phyloP scores from a whole-genome alignment of 1,140 invertebrate species.

The Diplogasteroides magnus region DNA sequence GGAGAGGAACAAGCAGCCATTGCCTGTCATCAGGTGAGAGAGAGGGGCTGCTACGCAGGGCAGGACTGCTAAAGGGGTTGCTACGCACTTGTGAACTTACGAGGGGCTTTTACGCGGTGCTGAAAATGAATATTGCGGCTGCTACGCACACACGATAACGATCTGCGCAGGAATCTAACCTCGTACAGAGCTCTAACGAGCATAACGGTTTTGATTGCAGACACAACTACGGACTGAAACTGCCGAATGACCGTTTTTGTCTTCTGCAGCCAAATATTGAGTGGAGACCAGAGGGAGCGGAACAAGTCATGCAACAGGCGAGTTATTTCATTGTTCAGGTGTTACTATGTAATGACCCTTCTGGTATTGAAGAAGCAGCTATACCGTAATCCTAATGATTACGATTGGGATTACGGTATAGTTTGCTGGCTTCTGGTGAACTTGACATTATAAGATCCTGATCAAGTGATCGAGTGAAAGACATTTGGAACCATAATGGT shows the following conservation, averaged over 20 bases:
- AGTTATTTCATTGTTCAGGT: constrained; percentile 3
- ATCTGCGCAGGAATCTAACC: too few relatives aligned
- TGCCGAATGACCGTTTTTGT: constrained; percentile 24
- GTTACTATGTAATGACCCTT: background rate
- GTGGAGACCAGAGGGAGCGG: constrained; percentile 13
- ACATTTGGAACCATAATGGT: too few relatives aligned
- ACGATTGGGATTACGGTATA: too few relatives aligned
- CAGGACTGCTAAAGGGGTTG: constrained; percentile 4
- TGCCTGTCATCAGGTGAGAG: constrained; percentile 16
- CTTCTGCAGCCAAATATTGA: constrained; percentile 20
- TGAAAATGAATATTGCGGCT: background rate
- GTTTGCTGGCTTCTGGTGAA: too few relatives aligned
- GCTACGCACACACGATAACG: background rate
- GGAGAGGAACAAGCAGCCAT: constrained; percentile 22
- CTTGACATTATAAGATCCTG: too few relatives aligned
- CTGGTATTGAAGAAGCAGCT: constrained; percentile 1
- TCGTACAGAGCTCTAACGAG: too few relatives aligned
- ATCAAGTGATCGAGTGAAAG: too few relatives aligned
- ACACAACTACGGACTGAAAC: constrained; percentile 29
- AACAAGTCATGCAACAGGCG: background rate
- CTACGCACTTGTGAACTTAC: background rate
- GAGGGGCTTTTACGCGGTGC: background rate
- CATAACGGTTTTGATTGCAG: constrained; percentile 3
- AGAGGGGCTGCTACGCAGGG: background rate
- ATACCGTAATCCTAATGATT: background rate